phyloP scores from a whole-genome alignment of 1,140 invertebrate species.

The Brachionus rubens region DNA sequence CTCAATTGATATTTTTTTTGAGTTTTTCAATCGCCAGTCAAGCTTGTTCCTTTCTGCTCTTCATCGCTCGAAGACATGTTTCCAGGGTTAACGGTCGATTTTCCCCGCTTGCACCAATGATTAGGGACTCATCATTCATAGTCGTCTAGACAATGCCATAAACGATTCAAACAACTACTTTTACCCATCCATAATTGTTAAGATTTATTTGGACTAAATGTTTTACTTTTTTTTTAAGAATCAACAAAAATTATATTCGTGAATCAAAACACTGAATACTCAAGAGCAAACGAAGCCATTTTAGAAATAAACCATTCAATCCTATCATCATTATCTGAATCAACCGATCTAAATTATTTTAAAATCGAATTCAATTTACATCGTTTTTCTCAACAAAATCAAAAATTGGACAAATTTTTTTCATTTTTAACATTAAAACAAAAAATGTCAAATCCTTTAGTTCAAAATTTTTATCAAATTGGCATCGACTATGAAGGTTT shows the following conservation, averaged over 20 bases:
- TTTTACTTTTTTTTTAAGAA: background rate
- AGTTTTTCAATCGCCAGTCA: too few relatives aligned
- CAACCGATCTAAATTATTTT: background rate
- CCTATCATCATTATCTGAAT: background rate
- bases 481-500: background rate
- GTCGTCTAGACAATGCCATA: too few relatives aligned
- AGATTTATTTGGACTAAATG: background rate
- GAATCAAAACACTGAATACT: background rate
- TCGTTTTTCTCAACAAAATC: background rate
- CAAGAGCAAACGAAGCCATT: background rate
- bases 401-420: background rate
- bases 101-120: too few relatives aligned
- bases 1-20: too few relatives aligned
- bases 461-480: constrained; percentile 13
- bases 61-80: too few relatives aligned
- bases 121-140: too few relatives aligned
- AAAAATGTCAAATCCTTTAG: background rate
- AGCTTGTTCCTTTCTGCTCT: too few relatives aligned
- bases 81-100: too few relatives aligned
- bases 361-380: constrained; percentile 23
- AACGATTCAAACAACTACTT: too few relatives aligned
- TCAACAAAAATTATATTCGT: background rate
- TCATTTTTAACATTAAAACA: constrained; percentile 1
- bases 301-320: background rate
- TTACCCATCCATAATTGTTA: too few relatives aligned